A percentile compares a stretch with the other conserved stretches of the same genome.
Conservation (phyloP, 2,797 vertebrate species). For the Okamejei kenojei region DNA sequence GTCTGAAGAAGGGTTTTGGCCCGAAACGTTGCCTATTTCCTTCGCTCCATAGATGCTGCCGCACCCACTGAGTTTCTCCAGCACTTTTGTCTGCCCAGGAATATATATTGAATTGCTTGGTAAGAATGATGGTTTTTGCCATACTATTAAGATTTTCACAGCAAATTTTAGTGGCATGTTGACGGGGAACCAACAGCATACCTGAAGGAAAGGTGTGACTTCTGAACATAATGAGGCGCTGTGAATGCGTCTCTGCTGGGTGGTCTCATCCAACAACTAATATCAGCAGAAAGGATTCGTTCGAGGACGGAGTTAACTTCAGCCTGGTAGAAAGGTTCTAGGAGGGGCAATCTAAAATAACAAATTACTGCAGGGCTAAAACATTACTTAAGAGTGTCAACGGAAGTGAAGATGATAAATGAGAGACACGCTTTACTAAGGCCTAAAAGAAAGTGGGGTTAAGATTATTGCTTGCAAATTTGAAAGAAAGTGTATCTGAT, state of each 20-base stretch:
- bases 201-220: not conserved
- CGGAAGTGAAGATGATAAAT: not conserved
- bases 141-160: not conserved
- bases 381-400: not conserved
- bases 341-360: not conserved
- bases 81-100: too few species aligned
- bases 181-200: not conserved
- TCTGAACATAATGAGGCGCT: not conserved
- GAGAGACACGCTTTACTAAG: not conserved
- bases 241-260: not conserved
- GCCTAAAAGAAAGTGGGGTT: not conserved
- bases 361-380: not conserved
- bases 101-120: too few species aligned
- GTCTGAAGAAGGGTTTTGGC: too few species aligned
- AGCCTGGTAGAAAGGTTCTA: not conserved
- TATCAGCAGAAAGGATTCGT: not conserved
- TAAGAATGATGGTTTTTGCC: not conserved
- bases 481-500: conserved; percentile 15
- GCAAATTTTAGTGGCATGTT: not conserved
- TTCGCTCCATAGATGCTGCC: too few species aligned
- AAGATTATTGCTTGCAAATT: not conserved
- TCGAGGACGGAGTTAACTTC: not conserved
- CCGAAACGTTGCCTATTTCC: too few species aligned
- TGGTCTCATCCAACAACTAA: not conserved
- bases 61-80: too few species aligned